Evolutionary conservation across 2,888 invertebrate species (phyloP).

Genomic region (Athalia cordata): DNA sequence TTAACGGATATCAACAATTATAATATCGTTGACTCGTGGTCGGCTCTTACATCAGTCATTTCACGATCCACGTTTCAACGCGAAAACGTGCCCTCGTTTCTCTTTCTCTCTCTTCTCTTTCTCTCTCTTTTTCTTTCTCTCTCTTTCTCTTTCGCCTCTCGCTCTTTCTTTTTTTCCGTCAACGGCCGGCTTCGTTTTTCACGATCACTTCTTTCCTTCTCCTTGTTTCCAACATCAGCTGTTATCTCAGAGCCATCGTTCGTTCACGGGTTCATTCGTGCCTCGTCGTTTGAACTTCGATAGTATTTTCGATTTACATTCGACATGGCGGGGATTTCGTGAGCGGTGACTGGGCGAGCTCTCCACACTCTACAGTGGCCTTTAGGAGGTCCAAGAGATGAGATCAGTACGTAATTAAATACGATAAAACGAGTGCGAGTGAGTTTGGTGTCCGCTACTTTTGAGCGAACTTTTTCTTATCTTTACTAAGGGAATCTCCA

Average conservation of each 20-base stretch:
- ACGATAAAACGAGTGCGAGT: no score
- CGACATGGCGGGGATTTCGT: slow-evolving; percentile 28
- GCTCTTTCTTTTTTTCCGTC: neutral
- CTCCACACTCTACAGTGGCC: no score
- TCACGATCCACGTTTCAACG: slow-evolving; percentile 20
- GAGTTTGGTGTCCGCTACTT: no score
- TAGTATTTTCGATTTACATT: neutral
- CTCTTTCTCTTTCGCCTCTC: neutral
- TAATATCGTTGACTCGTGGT: slow-evolving; percentile 18
- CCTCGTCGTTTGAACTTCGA: neutral
- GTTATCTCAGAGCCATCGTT: slow-evolving; percentile 11
- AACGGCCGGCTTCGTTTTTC: slow-evolving; percentile 1
- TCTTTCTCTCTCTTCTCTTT: neutral
- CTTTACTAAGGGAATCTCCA: no score
- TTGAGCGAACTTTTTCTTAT: no score
- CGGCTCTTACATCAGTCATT: slow-evolving; percentile 17
- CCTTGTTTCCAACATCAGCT: slow-evolving; percentile 1
- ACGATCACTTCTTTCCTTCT: no score
- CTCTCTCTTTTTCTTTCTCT: neutral
- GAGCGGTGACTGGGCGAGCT: neutral
- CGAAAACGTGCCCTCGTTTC: slow-evolving; percentile 17
- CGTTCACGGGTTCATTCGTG: neutral
- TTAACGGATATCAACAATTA: slow-evolving; percentile 18
- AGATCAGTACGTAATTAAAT: no score
- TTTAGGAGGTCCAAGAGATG: no score